Evolutionary conservation across 2,797 vertebrate genomes (phyloP).

Genomic region (Spinibarbus caldwelli): DNA sequence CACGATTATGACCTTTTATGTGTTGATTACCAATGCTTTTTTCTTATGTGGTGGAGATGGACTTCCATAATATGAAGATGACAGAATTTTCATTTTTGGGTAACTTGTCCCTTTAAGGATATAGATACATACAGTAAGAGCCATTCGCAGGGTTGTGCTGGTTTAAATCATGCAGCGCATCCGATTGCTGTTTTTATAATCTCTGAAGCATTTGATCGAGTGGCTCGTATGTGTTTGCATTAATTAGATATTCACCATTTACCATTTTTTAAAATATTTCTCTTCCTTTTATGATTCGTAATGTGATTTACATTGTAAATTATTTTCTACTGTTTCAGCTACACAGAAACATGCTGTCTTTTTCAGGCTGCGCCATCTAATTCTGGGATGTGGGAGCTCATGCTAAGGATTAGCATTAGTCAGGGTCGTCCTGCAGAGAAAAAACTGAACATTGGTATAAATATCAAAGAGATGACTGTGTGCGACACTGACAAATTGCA

Average conservation of each 20-base stretch:
- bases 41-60: neutral
- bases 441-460: conserved; percentile 89
- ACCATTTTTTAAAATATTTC: conserved; percentile 56
- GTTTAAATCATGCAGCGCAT: neutral
- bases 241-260: conserved; percentile 72
- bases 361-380: conserved; percentile 37
- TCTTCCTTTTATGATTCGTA: conserved; percentile 66
- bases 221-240: conserved; percentile 76
- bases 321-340: conserved; percentile 71
- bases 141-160: neutral
- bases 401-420: conserved; percentile 66
- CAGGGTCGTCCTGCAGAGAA: conserved; percentile 46
- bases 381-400: conserved; percentile 18
- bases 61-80: neutral
- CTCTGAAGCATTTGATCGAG: conserved; percentile 77
- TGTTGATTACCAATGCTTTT: neutral
- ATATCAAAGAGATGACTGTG: conserved; percentile 91
- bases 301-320: conserved; percentile 64
- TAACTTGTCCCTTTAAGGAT: neutral
- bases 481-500: conserved; percentile 96
- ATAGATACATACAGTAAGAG: neutral
- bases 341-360: conserved; percentile 53
- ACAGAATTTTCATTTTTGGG: neutral
- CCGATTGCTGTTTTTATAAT: conserved; percentile 67
- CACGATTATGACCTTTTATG: neutral